Base-by-base conservation (phyloP, 2,113 vertebrate genomes). In the Solea senegalensis region DNA sequence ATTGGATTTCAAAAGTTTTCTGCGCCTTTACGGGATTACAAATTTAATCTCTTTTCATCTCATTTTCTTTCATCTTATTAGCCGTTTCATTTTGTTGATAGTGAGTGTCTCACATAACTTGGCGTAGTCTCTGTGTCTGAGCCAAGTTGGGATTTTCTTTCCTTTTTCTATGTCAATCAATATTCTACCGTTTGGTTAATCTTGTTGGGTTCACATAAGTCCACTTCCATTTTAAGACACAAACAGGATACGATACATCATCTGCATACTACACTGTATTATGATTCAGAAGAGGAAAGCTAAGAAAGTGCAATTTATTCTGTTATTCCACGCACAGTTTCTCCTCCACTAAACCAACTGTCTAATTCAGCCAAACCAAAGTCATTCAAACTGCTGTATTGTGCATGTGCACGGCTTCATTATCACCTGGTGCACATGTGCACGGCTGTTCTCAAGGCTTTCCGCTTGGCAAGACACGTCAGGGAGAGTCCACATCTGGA, bases 401-500 rank as follows among this genome's bases (percentile, higher is more conserved):
- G 49, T 16, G 65, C 10, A 13, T 63, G 55, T 13, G 61, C 73
- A 51, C 52, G 58, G 76, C 70, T 83, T 74, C 74, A 76, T 78
- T 44, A 87, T 78, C 71, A 81, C 69, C 77, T 65, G 49, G 58
- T 46, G 76, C 69, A 78, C 62, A 76, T 59, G 72, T 54, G 72
- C 72, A 5, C 28, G 58, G 43, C 41, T 60, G 39, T 61, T 72
- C 65, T 28, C 57, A 1, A 51, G 1, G 41, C 82, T 82, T 89
- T 89, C 73, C 26, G 55, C 87, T 67, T 62, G 81, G 70, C 56
- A 28, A n/a, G 49, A 88, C 82, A 78, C 60, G 80, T 91, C 87
- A 90, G 80, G 14, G 50, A 52, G 64, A 66, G 52, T 88, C 69
- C 88, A 86, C 90, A 88, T 91, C 90, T 88, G 87, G 75, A 21